Evolutionary conservation across 2,113 vertebrate genomes (phyloP), one percentile per base, ranked within the genome.

Genomic region (Rousettus leschenaultii): DNA sequence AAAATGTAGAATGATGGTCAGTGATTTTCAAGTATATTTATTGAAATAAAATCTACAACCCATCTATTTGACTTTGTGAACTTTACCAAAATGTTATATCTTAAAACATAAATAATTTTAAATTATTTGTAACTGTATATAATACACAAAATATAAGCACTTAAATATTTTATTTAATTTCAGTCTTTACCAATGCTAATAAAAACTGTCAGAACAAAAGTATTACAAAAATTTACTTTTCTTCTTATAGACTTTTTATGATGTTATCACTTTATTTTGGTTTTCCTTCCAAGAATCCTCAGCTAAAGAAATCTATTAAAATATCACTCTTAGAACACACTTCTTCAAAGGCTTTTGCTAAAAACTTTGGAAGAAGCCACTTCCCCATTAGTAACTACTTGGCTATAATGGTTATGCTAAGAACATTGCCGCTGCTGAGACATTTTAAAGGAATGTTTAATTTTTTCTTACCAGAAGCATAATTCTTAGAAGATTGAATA

Each of bases 121-220:
- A 96, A 71, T 38, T 82, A 77, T 94, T 66, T 93, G 5, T 89
- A 68, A 84, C 14, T 83, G 10, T 75, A 65, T 40, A 4, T 55
- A 78, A 75, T 57, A 66, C 13, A 79, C 0, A 86, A 94, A 87
- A 65, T 61, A 75, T n/a, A 91, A 86, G 43, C 21, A 94, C 78
- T 96, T 86, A 43, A 83, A 61, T 13, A 13, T 48, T 77, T 65
- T 70, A 61, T 78, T 85, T 89, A 77, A 86, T 83, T 93, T 91
- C 35, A 3, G 2, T 80, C 13, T 93, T 93, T 86, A 35, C 59
- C 45, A 93, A 16, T 57, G 12, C 8, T 89, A 89, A 91, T 92
- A 90, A 89, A 95, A 84, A 30, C 2, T 61, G 73, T 43, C 63
- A 94, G 5, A 77, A 91, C 3, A 75, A 66, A 80, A 63, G 9